Evolutionary conservation across 2,797 vertebrate genomes (phyloP).

Genomic region (Propithecus deckenii): DNA sequence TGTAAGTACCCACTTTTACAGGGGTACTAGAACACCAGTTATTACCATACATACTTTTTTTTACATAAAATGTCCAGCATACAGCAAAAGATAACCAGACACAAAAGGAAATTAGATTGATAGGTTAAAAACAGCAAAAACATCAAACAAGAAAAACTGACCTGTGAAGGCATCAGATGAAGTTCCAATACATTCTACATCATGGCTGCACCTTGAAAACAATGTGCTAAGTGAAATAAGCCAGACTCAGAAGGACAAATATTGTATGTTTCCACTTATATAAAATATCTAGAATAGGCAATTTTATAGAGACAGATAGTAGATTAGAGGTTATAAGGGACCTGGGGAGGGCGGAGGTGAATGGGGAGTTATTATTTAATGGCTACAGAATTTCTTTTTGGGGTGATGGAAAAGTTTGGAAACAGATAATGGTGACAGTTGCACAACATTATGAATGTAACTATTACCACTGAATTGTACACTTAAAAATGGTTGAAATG

Average conservation of each 20-base stretch:
- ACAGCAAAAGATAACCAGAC: constrained; percentile 1
- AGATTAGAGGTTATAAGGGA: neutral
- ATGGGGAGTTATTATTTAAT: neutral
- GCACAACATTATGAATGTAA: neutral
- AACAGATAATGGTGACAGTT: neutral
- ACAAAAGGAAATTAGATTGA: neutral
- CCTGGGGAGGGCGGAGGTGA: neutral
- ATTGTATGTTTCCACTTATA: neutral
- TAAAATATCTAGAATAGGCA: neutral
- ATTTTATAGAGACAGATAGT: neutral
- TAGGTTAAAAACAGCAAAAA: neutral
- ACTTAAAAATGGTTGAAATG: neutral
- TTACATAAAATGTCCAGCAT: neutral
- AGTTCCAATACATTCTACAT: neutral
- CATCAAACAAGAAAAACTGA: neutral
- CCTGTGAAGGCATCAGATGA: neutral
- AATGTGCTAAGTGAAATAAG: neutral
- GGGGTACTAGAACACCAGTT: neutral
- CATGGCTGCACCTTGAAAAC: neutral
- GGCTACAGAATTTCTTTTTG: neutral
- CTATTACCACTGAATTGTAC: neutral
- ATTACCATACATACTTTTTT: neutral
- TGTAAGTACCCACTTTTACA: neutral
- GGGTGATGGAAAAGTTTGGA: neutral
- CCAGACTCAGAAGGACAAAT: neutral